Conservation (phyloP, 2,888 invertebrate genomes). For the Glyphotaelius pellucidus region DNA sequence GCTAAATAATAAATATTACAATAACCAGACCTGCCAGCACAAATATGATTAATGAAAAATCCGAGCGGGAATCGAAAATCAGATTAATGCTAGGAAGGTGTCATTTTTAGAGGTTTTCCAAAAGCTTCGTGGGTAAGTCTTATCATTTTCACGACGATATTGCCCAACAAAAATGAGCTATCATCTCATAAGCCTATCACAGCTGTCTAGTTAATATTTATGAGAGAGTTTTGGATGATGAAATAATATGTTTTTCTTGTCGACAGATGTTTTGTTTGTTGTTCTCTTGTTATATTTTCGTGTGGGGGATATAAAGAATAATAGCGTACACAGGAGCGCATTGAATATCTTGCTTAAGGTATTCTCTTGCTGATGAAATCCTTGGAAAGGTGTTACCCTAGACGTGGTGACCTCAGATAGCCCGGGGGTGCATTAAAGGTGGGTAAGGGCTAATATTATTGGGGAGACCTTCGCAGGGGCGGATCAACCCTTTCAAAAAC, state of each 20-base stretch:
- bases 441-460: slow-evolving; percentile 6
- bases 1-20: not conserved
- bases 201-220: not conserved
- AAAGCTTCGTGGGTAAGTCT: too few species aligned
- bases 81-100: not conserved
- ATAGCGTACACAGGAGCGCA: not conserved
- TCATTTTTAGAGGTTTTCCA: too few species aligned
- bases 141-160: too few species aligned
- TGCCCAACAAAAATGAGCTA: not conserved
- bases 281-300: not conserved
- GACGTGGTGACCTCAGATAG: not conserved
- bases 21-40: not conserved
- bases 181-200: not conserved
- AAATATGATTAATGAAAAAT: not conserved
- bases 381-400: not conserved
- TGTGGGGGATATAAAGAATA: not conserved
- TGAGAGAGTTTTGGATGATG: not conserved
- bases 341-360: not conserved
- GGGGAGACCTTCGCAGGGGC: not conserved
- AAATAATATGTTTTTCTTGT: not conserved
- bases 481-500: not conserved
- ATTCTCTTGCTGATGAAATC: not conserved
- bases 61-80: not conserved
- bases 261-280: not conserved
- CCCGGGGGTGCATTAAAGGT: not conserved